Base-by-base conservation (phyloP, 2,888 invertebrate genomes). In the Limenitis camilla region DNA sequence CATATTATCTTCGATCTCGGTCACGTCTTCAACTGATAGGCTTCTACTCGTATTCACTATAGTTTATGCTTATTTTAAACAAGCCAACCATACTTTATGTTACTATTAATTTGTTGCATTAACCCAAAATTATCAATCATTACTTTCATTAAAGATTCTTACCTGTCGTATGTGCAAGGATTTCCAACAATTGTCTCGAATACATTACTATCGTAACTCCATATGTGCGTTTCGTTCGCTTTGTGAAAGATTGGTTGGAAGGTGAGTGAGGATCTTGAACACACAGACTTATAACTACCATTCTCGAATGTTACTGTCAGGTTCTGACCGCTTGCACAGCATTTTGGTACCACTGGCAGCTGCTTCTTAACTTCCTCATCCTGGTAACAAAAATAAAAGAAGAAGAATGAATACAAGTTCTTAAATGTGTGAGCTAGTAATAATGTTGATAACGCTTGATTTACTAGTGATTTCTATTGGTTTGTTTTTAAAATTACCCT, bases 101-200 rank as follows among this genome's bases (percentile, higher is more conserved):
- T 10, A 45, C 36, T 30, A 31, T 6, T n/a, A 43, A 11, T 32
- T 19, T 19, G 5, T n/a, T n/a, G n/a, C 19, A 19, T 19, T 19
- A 2, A 19, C 1, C 19, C 19, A 19, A 19, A 19, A 19, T 19
- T 19, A 19, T 19, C 3, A 19, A 19, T 19, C 19, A 19, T 19
- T 19, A 19, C 1, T 19, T 19, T 19, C 3, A 19, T 19, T 19
- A 2, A 51, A 8, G 44, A 56, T 54, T n/a, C n/a, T n/a, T 53
- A 90, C 90, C 84, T 90, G 69, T 86, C 87, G 66, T 85, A 81
- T 59, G 64, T 66, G 68, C 91, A 91, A 41, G 90, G 90, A 63
- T 87, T 88, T 27, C 90, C 90, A 41, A 90, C 81, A 41, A 90
- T 78, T 1, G 89, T 88, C 57, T 89, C 85, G 62, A 89, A 90